Evolutionary conservation across 2,113 vertebrate genomes (phyloP).

Genomic region (human (Homo sapiens)): DNA sequence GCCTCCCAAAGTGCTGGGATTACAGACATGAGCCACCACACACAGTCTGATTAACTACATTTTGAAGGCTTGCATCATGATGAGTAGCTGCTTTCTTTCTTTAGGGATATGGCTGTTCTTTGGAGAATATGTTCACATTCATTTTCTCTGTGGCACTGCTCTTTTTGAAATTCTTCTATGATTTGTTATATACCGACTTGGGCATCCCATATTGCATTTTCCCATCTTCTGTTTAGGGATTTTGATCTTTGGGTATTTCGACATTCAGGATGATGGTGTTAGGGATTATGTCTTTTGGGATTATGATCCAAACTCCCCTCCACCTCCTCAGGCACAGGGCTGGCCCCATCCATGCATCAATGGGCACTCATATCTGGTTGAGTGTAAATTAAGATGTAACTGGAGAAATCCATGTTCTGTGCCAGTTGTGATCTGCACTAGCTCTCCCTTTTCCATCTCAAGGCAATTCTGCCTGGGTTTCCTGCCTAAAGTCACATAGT

Average conservation of each 20-base stretch:
- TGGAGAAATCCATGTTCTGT: background rate
- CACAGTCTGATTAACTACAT: background rate
- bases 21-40: no score
- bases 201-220: background rate
- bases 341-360: fast-evolving
- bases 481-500: background rate
- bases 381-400: background rate
- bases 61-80: background rate
- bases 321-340: background rate
- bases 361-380: background rate
- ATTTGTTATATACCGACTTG: background rate
- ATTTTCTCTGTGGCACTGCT: background rate
- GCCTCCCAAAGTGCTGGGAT: no score
- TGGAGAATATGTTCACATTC: background rate
- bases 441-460: background rate
- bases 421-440: background rate
- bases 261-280: background rate
- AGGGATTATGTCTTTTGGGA: background rate
- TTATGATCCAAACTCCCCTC: background rate
- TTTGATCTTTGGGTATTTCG: background rate
- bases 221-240: background rate
- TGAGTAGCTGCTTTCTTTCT: background rate
- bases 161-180: background rate
- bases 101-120: background rate
- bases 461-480: background rate